Evolutionary conservation across 2,113 vertebrate genomes (phyloP).

Genomic region (Sciurus niger): DNA sequence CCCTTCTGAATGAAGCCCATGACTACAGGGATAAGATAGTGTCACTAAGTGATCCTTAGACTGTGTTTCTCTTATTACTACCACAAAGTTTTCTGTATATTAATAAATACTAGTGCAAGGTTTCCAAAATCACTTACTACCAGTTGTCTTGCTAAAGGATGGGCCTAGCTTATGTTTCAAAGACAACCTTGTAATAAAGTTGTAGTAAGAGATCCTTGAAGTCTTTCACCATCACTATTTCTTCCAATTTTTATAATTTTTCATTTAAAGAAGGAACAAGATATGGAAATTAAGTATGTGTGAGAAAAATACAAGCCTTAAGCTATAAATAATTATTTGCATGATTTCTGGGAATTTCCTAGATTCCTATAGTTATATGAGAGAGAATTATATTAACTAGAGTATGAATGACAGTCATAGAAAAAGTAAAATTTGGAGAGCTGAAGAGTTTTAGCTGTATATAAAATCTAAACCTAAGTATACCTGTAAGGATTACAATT

Average conservation of each 20-base stretch:
- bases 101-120: conserved; percentile 72
- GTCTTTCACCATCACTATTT: conserved; percentile 80
- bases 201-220: conserved; percentile 76
- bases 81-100: conserved; percentile 72
- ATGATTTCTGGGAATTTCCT: conserved; percentile 17
- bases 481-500: not conserved
- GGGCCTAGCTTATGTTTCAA: conserved; percentile 75
- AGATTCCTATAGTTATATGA: not conserved
- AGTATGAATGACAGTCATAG: not conserved
- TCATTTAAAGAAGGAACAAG: conserved; percentile 85
- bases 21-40: conserved; percentile 73
- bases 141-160: conserved; percentile 78
- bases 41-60: conserved; percentile 69
- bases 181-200: conserved; percentile 53
- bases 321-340: not conserved
- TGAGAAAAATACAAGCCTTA: not conserved
- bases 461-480: conserved; percentile 6
- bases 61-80: conserved; percentile 77
- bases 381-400: not conserved
- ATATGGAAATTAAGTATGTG: conserved; percentile 82
- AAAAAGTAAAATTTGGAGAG: not conserved
- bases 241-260: conserved; percentile 79
- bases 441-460: not conserved
- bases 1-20: conserved; percentile 37
- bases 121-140: conserved; percentile 71